Evolutionary conservation across 1,140 invertebrate species (phyloP).

Genomic region (Neuroterus valhalla): DNA sequence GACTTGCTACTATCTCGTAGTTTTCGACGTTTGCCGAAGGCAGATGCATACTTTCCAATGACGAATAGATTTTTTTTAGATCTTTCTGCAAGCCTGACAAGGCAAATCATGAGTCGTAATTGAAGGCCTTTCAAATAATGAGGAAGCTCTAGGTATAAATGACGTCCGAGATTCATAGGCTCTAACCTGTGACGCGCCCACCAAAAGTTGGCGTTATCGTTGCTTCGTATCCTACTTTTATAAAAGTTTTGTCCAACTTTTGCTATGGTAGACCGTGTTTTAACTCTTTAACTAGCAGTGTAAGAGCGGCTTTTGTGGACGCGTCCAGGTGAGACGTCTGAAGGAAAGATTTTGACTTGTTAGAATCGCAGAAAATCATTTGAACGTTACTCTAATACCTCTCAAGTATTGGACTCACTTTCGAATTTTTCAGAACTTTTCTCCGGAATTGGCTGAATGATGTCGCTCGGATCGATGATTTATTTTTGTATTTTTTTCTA

Average conservation of each 20-base stretch:
- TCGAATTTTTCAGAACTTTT: constrained; percentile 16
- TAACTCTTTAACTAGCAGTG: constrained; percentile 28
- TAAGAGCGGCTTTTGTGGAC: constrained; percentile 8
- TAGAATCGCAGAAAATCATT: not conserved
- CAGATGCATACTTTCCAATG: constrained; percentile 23
- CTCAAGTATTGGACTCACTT: constrained; percentile 2
- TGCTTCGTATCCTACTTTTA: constrained; percentile 30
- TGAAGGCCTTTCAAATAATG: not conserved
- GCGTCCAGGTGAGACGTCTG: not conserved
- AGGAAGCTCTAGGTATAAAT: constrained; percentile 7
- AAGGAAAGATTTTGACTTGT: not conserved
- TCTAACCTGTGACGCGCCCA: not conserved
- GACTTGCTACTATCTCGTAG: constrained; percentile 30
- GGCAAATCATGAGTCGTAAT: not conserved
- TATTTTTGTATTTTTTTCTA: constrained; percentile 31
- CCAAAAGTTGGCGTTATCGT: constrained; percentile 14
- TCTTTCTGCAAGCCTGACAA: constrained; percentile 25
- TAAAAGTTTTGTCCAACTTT: constrained; percentile 27
- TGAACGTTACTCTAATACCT: constrained; percentile 9
- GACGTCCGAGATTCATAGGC: not conserved
- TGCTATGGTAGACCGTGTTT: constrained; percentile 28
- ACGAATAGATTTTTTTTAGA: constrained; percentile 24
- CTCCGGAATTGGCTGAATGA: not conserved
- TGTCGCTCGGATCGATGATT: constrained; percentile 24
- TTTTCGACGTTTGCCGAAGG: constrained; percentile 22